phyloP scores from a whole-genome alignment of 1,140 invertebrate species.

The Drepana arcuata region DNA sequence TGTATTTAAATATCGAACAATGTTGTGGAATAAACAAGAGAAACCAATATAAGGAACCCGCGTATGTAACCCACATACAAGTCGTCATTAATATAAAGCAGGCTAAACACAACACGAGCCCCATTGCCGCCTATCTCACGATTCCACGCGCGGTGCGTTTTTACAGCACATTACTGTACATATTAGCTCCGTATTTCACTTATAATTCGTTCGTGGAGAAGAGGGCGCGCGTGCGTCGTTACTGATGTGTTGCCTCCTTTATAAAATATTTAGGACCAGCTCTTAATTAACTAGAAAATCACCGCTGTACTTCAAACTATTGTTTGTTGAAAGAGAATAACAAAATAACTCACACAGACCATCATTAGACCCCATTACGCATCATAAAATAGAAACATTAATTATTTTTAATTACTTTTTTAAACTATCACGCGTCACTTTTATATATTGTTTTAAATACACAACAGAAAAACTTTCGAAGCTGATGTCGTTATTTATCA shows the following conservation, averaged over 20 bases:
- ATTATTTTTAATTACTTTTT: conserved; percentile 26
- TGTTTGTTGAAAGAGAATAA: neutral
- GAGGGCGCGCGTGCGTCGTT: conserved; percentile 9
- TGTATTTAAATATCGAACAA: too few relatives aligned
- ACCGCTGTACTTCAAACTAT: neutral
- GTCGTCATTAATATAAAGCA: conserved; percentile 21
- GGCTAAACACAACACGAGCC: conserved; percentile 15
- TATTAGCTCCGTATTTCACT: conserved; percentile 34
- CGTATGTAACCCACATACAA: conserved; percentile 9
- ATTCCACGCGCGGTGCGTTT: conserved; percentile 23
- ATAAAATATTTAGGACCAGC: neutral
- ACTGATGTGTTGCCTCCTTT: neutral
- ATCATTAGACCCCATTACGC: neutral
- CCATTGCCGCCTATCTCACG: conserved; percentile 19
- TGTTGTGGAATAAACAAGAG: too few relatives aligned
- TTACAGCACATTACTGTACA: conserved; percentile 27
- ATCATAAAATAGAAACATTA: neutral
- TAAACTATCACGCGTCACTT: conserved; percentile 24
- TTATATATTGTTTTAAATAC: conserved; percentile 32
- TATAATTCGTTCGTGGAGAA: conserved; percentile 24
- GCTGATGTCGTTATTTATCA: conserved; percentile 46
- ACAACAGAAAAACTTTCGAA: conserved; percentile 21
- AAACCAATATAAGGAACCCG: conserved; percentile 3
- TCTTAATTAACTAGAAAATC: neutral
- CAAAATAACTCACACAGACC: neutral